Percentiles rank a stretch among this genome's conserved stretches.
phyloP scores from a whole-genome alignment of 2,797 vertebrate species.

The Coccyzus lansbergi region DNA sequence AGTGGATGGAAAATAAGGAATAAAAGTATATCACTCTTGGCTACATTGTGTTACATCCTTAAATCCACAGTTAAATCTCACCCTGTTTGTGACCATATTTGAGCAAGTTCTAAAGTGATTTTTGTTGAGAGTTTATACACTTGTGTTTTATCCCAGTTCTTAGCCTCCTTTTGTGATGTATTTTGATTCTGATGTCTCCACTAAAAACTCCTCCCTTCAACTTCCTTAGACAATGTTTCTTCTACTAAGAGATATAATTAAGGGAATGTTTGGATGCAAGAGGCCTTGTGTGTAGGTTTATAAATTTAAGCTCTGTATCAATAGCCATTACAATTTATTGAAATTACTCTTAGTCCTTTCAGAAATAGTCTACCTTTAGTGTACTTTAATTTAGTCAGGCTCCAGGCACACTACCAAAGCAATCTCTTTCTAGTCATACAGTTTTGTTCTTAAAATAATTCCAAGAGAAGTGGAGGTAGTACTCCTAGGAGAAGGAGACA shows the following conservation, averaged over 20 bases:
- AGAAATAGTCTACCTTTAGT: neutral
- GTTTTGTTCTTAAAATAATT: neutral
- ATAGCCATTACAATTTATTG: neutral
- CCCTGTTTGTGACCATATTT: neutral
- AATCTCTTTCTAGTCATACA: neutral
- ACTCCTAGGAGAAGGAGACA: neutral
- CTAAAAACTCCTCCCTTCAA: neutral
- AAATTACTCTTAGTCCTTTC: neutral
- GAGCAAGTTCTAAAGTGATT: neutral
- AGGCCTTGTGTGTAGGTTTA: neutral
- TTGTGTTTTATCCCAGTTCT: neutral
- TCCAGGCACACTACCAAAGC: neutral
- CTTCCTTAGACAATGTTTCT: neutral
- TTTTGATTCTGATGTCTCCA: rapidly evolving
- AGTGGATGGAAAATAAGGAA: neutral
- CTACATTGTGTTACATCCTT: neutral
- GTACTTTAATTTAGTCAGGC: neutral
- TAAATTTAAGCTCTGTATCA: neutral
- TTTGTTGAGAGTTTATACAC: neutral
- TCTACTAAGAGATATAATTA: neutral
- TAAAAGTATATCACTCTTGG: rapidly evolving
- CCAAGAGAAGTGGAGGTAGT: neutral
- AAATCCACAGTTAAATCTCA: neutral
- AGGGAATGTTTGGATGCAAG: neutral
- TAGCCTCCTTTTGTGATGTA: rapidly evolving